Evolutionary conservation across 2,113 vertebrate genomes (phyloP).

Genomic region (Condylura cristata): DNA sequence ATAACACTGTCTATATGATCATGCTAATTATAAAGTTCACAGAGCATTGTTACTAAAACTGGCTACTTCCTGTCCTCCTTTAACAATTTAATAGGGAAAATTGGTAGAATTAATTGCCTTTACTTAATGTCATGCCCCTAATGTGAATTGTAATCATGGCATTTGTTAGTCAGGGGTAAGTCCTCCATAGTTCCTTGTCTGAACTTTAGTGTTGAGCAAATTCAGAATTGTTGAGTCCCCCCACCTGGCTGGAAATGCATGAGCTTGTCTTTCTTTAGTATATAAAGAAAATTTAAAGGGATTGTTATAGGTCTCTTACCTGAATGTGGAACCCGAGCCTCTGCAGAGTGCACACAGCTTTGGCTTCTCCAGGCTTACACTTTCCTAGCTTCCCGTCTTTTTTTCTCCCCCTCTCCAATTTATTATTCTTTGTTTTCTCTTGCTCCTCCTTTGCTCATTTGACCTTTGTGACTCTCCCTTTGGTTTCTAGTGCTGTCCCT

Average conservation of each 20-base stretch:
- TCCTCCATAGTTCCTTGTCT: background rate
- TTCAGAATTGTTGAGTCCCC: background rate
- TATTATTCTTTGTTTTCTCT: background rate
- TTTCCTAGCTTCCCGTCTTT: background rate
- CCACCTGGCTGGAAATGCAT: background rate
- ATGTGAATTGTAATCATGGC: background rate
- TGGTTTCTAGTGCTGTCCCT: conserved; percentile 24
- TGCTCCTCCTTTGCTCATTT: conserved; percentile 19
- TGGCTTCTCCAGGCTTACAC: background rate
- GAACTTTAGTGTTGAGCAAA: background rate
- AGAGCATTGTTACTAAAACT: background rate
- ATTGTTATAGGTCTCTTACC: background rate
- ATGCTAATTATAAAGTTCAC: background rate
- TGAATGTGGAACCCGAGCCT: background rate
- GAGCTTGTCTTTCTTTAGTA: background rate
- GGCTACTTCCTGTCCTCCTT: background rate
- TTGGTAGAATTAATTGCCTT: conserved; percentile 22
- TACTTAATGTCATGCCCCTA: too few species aligned
- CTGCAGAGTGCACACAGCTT: background rate
- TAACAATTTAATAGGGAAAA: background rate
- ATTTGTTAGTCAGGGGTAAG: background rate
- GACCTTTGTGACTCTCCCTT: conserved; percentile 23
- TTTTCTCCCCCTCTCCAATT: accelerated
- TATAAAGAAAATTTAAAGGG: background rate
- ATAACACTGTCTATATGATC: background rate